A percentile compares a stretch with the other conserved stretches of the same genome.
phyloP scores from a whole-genome alignment of 37 sponge, comb jelly and placozoan species.

The Ephydatia muelleri region DNA sequence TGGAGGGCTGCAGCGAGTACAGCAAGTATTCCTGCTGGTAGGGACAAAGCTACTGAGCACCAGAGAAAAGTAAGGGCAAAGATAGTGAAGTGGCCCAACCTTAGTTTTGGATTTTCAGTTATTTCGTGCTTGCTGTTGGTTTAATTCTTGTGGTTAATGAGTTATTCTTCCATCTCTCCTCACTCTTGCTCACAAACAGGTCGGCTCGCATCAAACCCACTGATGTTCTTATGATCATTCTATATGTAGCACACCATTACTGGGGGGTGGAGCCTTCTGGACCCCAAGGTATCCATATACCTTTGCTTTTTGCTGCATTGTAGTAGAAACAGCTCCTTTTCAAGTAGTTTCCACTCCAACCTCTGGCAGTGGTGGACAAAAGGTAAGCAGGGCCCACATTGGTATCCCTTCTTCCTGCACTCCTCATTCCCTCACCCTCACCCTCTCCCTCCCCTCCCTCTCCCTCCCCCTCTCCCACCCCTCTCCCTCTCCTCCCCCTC shows the following conservation, averaged over 20 bases:
- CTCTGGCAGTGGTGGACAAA: neutral
- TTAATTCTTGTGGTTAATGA: neutral
- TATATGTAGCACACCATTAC: constrained; percentile 32
- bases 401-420: neutral
- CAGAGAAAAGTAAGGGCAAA: constrained; percentile 31
- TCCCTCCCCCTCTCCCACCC: neutral
- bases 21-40: constrained; percentile 64
- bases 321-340: neutral
- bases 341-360: neutral
- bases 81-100: no score
- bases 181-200: neutral
- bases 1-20: constrained; percentile 54
- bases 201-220: constrained; percentile 46
- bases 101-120: neutral
- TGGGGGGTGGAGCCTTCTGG: neutral
- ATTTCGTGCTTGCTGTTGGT: neutral
- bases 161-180: neutral
- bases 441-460: neutral
- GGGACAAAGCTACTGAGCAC: constrained; percentile 57
- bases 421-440: neutral
- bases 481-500: neutral
- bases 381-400: neutral
- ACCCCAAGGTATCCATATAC: neutral
- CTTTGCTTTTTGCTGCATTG: neutral
- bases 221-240: constrained; percentile 53